Evolutionary conservation across 2,888 invertebrate species (phyloP).

Genomic region (Saturnia japonica): DNA sequence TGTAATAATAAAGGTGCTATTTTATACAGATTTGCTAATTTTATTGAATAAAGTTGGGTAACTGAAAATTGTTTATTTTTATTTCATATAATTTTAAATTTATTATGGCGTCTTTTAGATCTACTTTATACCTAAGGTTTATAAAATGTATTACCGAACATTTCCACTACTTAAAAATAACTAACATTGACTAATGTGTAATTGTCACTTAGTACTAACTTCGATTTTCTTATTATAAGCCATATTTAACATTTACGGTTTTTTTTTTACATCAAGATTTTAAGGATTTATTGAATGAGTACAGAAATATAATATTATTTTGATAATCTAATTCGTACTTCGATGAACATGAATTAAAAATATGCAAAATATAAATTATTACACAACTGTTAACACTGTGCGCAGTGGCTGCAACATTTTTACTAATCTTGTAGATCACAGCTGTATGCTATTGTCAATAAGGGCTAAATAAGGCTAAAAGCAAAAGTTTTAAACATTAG

Average conservation of each 20-base stretch:
- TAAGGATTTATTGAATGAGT: background rate
- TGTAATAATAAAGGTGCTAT: constrained; percentile 42
- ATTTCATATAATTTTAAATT: background rate
- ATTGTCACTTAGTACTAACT: background rate
- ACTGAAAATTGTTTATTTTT: background rate
- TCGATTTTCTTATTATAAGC: background rate
- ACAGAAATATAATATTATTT: background rate
- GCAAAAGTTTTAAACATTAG: background rate
- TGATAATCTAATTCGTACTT: background rate
- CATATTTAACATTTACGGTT: background rate
- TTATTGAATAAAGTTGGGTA: constrained; percentile 11
- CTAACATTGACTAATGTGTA: background rate
- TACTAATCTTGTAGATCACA: background rate
- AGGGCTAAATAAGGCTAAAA: background rate
- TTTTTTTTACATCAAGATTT: background rate
- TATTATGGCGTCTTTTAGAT: background rate
- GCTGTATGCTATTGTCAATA: background rate
- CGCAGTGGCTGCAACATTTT: background rate
- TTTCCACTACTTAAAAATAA: constrained; percentile 29
- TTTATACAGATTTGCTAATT: constrained; percentile 29
- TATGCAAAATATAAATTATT: background rate
- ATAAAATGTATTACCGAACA: constrained; percentile 19
- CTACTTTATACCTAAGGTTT: background rate
- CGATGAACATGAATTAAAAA: background rate
- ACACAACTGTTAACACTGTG: background rate